Conservation (phyloP, 2,888 invertebrate genomes). For the Scaptomyza cyrtandrae region DNA sequence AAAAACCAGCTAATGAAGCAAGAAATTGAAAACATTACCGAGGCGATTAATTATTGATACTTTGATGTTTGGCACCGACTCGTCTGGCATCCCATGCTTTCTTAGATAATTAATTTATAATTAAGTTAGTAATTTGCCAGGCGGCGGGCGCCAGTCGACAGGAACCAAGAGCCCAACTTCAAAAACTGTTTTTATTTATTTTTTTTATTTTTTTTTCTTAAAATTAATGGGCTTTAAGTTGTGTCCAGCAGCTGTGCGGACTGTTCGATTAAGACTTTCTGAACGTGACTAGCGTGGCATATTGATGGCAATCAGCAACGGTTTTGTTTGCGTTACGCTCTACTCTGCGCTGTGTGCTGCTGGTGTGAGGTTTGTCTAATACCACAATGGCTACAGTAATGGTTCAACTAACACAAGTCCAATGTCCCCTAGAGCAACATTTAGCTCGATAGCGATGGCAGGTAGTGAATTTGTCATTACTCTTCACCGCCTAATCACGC, state of each 20-base stretch:
- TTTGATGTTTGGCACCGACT: conserved; percentile 64
- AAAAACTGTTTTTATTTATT: conserved; percentile 24
- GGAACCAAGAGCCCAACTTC: conserved; percentile 22
- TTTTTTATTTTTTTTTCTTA: conserved; percentile 12
- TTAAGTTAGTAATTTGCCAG: conserved; percentile 70
- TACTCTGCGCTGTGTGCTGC: neutral
- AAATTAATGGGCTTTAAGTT: conserved; percentile 65
- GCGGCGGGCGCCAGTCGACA: conserved; percentile 13
- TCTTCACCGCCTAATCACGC: conserved; percentile 35
- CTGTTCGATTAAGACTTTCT: conserved; percentile 66
- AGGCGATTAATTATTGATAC: conserved; percentile 79
- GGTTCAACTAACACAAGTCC: conserved; percentile 9
- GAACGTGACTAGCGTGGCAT: conserved; percentile 71
- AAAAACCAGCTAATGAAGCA: conserved; percentile 74
- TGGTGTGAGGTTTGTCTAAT: conserved; percentile 18
- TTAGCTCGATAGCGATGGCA: conserved; percentile 15
- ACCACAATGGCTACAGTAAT: conserved; percentile 8
- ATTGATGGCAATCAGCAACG: conserved; percentile 48
- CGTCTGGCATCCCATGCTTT: conserved; percentile 49
- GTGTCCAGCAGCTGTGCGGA: conserved; percentile 48
- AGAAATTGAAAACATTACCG: conserved; percentile 79
- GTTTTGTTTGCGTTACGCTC: neutral
- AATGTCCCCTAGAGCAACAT: conserved; percentile 40
- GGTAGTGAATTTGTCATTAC: conserved; percentile 49
- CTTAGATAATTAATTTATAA: conserved; percentile 75